These are phyloP conservation scores for Drosophila yooni DNA, from an alignment of 2,888 invertebrate species.

Conservation along the genomic window DNA sequence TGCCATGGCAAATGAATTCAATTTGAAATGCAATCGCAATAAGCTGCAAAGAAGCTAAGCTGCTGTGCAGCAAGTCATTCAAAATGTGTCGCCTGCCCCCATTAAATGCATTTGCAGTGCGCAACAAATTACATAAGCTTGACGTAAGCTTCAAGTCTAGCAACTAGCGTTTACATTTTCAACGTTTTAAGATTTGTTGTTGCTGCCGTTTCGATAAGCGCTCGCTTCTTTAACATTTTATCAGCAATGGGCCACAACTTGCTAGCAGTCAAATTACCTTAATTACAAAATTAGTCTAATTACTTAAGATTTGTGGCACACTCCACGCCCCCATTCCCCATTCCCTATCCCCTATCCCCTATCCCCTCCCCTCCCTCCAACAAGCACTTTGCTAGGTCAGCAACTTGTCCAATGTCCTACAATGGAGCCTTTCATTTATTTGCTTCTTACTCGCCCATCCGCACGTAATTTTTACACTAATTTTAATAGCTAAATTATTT, in stretches of 20 bases:
- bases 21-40: slow-evolving; percentile 43
- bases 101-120: slow-evolving; percentile 15
- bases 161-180: background rate
- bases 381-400: slow-evolving; percentile 54
- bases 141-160: background rate
- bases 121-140: slow-evolving; percentile 4
- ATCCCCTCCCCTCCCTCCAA: slow-evolving; percentile 13
- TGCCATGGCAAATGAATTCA: slow-evolving; percentile 44
- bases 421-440: slow-evolving; percentile 1
- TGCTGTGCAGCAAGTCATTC: background rate
- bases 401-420: slow-evolving; percentile 42
- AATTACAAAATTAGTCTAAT: slow-evolving; percentile 74
- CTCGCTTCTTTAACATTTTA: slow-evolving; percentile 56
- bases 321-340: background rate
- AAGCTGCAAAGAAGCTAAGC: slow-evolving; percentile 2
- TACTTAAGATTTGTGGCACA: slow-evolving; percentile 63
- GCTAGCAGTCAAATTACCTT: slow-evolving; percentile 64
- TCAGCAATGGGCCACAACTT: slow-evolving; percentile 55
- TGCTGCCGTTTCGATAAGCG: slow-evolving; percentile 37
- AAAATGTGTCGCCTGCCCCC: slow-evolving; percentile 11
- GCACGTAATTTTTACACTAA: slow-evolving; percentile 72
- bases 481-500: slow-evolving; percentile 73
- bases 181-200: slow-evolving; percentile 13
- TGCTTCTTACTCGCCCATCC: slow-evolving; percentile 43
- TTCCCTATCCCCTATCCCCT: background rate